These are phyloP conservation scores for Pogonocherus hispidulus DNA, from an alignment of 2,888 invertebrate genomes.

Conservation along the genomic window DNA sequence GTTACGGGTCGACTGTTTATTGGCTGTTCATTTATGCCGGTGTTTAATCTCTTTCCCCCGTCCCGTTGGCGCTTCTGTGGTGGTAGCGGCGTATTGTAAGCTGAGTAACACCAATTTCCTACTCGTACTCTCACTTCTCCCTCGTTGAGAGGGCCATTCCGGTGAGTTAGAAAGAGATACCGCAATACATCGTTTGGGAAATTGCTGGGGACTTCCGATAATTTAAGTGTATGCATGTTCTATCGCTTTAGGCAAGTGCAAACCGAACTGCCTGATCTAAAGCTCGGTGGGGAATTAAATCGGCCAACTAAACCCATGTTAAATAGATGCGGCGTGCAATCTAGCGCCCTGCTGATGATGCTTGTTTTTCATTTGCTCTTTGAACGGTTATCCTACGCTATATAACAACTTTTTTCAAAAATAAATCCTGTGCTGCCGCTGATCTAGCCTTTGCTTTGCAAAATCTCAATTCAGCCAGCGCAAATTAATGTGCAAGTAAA, in stretches of 20 bases:
- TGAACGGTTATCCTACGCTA: conserved; percentile 47
- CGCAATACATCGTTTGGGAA: conserved; percentile 53
- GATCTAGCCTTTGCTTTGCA: conserved; percentile 19
- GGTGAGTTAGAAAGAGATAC: conserved; percentile 53
- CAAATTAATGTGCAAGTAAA: not conserved
- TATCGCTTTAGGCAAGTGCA: conserved; percentile 64
- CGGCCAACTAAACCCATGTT: conserved; percentile 59
- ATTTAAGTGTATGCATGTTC: conserved; percentile 66
- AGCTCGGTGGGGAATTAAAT: conserved; percentile 64
- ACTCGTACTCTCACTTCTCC: conserved; percentile 57
- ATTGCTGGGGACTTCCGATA: conserved; percentile 62
- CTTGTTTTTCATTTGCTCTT: conserved; percentile 50
- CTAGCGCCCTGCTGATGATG: conserved; percentile 45
- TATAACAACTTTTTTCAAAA: conserved; percentile 46
- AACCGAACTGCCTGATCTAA: conserved; percentile 63
- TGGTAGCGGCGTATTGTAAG: conserved; percentile 52
- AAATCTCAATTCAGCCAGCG: conserved; percentile 20
- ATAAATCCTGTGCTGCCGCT: conserved; percentile 38
- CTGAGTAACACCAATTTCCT: conserved; percentile 59
- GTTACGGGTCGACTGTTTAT: conserved; percentile 61
- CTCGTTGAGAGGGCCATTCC: conserved; percentile 40
- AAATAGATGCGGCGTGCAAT: conserved; percentile 54
- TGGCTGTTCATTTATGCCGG: conserved; percentile 66
- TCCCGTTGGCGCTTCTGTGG: conserved; percentile 43
- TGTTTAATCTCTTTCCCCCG: conserved; percentile 63